Conservation (phyloP, 2,113 vertebrate genomes). For the Phodopus roborovskii region DNA sequence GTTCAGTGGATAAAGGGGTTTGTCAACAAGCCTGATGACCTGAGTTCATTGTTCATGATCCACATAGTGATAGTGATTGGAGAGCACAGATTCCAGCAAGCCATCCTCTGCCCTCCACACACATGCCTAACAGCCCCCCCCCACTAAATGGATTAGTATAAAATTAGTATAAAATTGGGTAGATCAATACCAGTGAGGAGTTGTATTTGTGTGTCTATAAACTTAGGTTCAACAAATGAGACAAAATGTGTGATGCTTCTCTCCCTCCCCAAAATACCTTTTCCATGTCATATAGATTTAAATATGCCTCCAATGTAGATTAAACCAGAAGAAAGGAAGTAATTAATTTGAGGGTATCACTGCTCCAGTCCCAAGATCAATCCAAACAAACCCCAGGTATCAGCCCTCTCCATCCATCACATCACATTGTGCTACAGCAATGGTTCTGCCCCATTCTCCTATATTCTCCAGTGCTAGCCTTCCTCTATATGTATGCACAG, state of each 20-base stretch:
- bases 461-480: neutral
- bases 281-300: neutral
- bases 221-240: neutral
- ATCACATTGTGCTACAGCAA: neutral
- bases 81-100: neutral
- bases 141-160: neutral
- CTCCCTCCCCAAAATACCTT: neutral
- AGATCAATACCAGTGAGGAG: neutral
- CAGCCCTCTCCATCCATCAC: neutral
- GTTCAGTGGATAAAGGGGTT: neutral
- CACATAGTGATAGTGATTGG: too few species aligned
- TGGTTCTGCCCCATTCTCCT: neutral
- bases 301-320: neutral
- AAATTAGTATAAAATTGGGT: neutral
- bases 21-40: neutral
- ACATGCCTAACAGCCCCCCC: neutral
- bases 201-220: neutral
- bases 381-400: neutral
- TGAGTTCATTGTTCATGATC: neutral
- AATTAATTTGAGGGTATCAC: neutral
- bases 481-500: neutral
- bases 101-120: neutral
- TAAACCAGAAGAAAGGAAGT: neutral
- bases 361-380: neutral
- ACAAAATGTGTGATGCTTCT: neutral